Evolutionary conservation across 2,797 vertebrate genomes (phyloP).

Genomic region (Enteromius paludinosus): DNA sequence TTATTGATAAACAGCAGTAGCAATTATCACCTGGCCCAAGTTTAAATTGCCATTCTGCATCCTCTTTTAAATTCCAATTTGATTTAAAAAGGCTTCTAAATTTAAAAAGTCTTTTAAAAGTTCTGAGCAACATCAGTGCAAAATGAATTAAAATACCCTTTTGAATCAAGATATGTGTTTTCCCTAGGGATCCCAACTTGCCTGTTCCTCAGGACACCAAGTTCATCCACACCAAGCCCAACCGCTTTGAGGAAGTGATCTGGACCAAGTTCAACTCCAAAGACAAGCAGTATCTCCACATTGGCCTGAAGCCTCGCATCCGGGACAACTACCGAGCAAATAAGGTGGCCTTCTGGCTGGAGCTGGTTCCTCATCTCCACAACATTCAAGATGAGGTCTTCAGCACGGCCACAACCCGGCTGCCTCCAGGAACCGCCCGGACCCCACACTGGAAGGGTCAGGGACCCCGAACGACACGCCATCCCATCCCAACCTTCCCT

Average conservation of each 20-base stretch:
- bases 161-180: constrained; percentile 1
- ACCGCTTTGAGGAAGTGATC: constrained; percentile 95
- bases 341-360: constrained; percentile 96
- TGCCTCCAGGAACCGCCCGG: constrained; percentile 75
- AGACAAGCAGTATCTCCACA: constrained; percentile 95
- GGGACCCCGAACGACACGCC: constrained; percentile 79
- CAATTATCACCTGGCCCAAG: background rate
- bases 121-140: background rate
- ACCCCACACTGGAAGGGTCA: constrained; percentile 65
- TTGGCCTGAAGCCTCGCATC: constrained; percentile 90
- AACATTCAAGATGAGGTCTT: constrained; percentile 83
- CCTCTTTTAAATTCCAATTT: background rate
- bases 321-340: constrained; percentile 93
- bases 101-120: background rate
- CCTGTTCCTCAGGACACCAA: constrained; percentile 95
- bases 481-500: constrained; percentile 81
- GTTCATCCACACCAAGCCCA: constrained; percentile 96
- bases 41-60: background rate
- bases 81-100: background rate
- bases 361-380: constrained; percentile 92
- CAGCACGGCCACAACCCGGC: constrained; percentile 82
- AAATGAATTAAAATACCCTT: background rate
- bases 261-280: constrained; percentile 97
- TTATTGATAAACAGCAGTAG: background rate
- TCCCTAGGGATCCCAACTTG: constrained; percentile 87